These are phyloP conservation scores for Lochmaea capreae DNA, from an alignment of 2,888 invertebrate genomes.

Conservation along the genomic window DNA sequence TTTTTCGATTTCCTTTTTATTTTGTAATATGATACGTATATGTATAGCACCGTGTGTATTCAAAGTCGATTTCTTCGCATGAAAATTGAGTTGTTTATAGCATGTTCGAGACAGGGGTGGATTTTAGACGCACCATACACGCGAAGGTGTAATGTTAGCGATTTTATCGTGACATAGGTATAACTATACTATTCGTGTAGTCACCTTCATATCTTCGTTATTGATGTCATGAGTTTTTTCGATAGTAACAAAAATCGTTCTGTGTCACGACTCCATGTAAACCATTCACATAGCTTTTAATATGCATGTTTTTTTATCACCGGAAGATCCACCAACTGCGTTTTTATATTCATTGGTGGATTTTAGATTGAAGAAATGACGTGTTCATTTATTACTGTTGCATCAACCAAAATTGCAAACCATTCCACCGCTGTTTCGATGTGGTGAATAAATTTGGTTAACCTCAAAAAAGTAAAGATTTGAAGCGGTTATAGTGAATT, in stretches of 20 bases:
- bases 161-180: not conserved
- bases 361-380: too few species aligned
- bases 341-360: too few species aligned
- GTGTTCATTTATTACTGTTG: too few species aligned
- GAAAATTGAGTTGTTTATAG: slow-evolving; percentile 17
- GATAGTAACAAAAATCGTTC: not conserved
- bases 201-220: not conserved
- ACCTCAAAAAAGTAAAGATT: too few species aligned
- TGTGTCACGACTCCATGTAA: slow-evolving; percentile 4
- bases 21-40: not conserved
- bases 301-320: too few species aligned
- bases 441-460: too few species aligned
- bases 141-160: slow-evolving; percentile 1
- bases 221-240: not conserved
- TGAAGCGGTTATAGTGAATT: too few species aligned
- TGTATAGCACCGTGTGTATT: not conserved
- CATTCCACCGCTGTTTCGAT: too few species aligned
- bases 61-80: slow-evolving; percentile 3
- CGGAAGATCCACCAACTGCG: too few species aligned
- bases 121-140: slow-evolving; percentile 13
- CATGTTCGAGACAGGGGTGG: slow-evolving; percentile 17
- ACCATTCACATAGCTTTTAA: not conserved
- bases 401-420: too few species aligned
- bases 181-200: not conserved
- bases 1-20: not conserved